Evolutionary conservation across 2,888 invertebrate genomes (phyloP).

Genomic region (Plebejus melissa): DNA sequence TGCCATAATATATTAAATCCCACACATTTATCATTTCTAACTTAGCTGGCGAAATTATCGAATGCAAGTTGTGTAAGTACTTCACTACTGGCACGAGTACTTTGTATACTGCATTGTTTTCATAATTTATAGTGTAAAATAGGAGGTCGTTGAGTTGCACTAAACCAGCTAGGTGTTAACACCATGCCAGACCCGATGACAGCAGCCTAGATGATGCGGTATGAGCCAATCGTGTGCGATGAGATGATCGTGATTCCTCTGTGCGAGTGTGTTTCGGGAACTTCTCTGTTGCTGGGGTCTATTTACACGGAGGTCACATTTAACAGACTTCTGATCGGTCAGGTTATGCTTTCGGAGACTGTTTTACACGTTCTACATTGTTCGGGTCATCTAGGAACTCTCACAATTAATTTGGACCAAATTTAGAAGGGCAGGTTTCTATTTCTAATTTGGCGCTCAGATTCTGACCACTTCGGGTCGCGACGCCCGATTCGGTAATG

Average conservation of each 20-base stretch:
- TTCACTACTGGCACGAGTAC: not conserved
- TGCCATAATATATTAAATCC: not conserved
- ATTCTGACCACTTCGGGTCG: not conserved
- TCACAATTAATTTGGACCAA: slow-evolving; percentile 16
- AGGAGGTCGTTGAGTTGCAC: slow-evolving; percentile 59
- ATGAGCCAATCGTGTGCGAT: slow-evolving; percentile 74
- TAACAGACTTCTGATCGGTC: slow-evolving; percentile 1
- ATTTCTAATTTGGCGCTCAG: slow-evolving; percentile 10
- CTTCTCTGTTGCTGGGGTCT: slow-evolving; percentile 30
- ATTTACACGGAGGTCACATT: slow-evolving; percentile 17
- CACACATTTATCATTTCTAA: not conserved
- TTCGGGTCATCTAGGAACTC: not conserved
- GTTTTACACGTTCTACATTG: not conserved
- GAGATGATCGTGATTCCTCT: slow-evolving; percentile 67
- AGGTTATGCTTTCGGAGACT: not conserved
- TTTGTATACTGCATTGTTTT: too few species aligned
- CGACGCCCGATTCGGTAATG: slow-evolving; percentile 42
- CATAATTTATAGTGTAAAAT: slow-evolving; percentile 47
- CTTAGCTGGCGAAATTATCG: not conserved
- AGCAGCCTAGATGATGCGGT: slow-evolving; percentile 59
- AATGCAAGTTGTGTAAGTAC: not conserved
- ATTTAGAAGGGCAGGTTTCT: slow-evolving; percentile 23
- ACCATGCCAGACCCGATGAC: slow-evolving; percentile 73
- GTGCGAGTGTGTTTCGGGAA: slow-evolving; percentile 59
- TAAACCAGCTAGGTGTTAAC: slow-evolving; percentile 72